Conservation (phyloP, 2,888 invertebrate genomes). For the Neoaliturus tenellus region DNA sequence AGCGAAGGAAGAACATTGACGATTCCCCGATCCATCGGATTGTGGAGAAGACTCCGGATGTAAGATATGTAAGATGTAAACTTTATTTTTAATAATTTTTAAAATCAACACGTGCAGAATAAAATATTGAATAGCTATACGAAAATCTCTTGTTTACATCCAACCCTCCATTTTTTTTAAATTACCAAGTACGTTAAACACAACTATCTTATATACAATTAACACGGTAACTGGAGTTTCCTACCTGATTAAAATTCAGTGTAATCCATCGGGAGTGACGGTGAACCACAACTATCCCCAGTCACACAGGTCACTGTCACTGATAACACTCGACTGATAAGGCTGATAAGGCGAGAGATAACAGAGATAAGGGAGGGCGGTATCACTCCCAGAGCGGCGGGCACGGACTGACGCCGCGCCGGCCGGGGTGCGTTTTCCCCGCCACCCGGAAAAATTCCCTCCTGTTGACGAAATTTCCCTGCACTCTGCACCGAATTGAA, state of each 20-base stretch:
- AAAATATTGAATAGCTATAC: not conserved
- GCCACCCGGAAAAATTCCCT: not conserved
- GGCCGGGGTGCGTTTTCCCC: not conserved
- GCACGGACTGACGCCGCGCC: not conserved
- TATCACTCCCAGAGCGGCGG: not conserved
- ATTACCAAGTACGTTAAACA: no score
- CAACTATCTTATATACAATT: no score
- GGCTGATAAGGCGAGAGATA: slow-evolving; percentile 21
- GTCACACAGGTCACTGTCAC: slow-evolving; percentile 9
- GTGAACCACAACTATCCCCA: not conserved
- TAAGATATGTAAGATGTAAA: no score
- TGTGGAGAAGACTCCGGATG: no score
- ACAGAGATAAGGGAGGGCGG: not conserved
- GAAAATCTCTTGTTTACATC: not conserved
- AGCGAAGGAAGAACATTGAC: no score
- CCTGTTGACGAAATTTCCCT: not conserved
- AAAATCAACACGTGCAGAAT: not conserved
- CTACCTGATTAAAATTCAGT: not conserved
- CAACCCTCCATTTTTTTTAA: no score
- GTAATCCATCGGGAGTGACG: slow-evolving; percentile 1
- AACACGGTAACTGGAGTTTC: not conserved
- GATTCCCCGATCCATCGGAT: no score
- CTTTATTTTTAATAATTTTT: not conserved
- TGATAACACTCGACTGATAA: slow-evolving; percentile 20
- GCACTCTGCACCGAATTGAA: not conserved